Evolutionary conservation across 2,797 vertebrate species (phyloP).

Genomic region (Bryconaethiops microstoma): DNA sequence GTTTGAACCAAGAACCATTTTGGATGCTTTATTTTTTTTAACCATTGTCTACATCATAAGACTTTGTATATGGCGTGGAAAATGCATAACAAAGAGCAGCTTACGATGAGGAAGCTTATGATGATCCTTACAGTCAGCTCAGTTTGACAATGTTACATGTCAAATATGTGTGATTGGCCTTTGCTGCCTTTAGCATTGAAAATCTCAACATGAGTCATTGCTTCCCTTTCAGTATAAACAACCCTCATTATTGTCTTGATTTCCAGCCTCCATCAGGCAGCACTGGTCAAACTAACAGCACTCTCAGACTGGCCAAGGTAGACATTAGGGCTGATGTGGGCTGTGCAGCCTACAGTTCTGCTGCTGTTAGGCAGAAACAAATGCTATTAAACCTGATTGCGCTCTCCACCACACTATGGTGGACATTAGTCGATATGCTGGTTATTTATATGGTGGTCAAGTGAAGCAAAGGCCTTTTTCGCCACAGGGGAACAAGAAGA

Average conservation of each 20-base stretch:
- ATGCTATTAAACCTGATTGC: slow-evolving; percentile 82
- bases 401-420: slow-evolving; percentile 76
- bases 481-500: slow-evolving; percentile 64
- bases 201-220: slow-evolving; percentile 29
- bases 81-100: not conserved
- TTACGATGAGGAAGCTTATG: not conserved
- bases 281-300: slow-evolving; percentile 77
- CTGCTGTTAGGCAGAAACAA: slow-evolving; percentile 70
- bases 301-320: slow-evolving; percentile 77
- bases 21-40: not conserved
- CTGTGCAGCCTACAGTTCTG: slow-evolving; percentile 59
- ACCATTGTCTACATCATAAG: not conserved
- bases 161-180: slow-evolving; percentile 22
- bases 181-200: not conserved
- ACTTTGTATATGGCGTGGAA: not conserved
- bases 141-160: slow-evolving; percentile 27
- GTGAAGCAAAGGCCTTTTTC: slow-evolving; percentile 78
- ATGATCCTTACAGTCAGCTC: slow-evolving; percentile 19
- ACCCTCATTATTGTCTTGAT: slow-evolving; percentile 78
- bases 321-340: slow-evolving; percentile 79
- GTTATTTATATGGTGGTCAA: slow-evolving; percentile 79
- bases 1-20: too few species aligned
- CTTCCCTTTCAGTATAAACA: slow-evolving; percentile 74
- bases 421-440: slow-evolving; percentile 77
- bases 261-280: slow-evolving; percentile 76